These are phyloP conservation scores for Patiria miniata DNA, from an alignment of 35 echinoderm and acorn worm species.

Conservation along the genomic window DNA sequence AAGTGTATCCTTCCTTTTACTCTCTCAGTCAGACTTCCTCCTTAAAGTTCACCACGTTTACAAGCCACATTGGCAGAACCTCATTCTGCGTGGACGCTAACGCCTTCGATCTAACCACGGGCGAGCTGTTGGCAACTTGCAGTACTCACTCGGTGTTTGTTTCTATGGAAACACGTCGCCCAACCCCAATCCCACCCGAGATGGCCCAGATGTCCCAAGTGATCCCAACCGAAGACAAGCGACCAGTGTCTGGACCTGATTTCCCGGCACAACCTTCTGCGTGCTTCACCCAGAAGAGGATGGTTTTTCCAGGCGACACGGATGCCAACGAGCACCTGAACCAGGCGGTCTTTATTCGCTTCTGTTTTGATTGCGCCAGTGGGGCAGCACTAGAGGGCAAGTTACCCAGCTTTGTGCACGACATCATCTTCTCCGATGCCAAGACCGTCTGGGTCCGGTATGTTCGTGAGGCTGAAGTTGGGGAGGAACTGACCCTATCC, in stretches of 20 bases:
- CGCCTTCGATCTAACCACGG: neutral
- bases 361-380: neutral
- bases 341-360: slow-evolving; percentile 3
- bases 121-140: neutral
- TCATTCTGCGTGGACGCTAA: neutral
- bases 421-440: neutral
- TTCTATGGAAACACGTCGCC: neutral
- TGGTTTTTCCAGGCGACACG: neutral
- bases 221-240: neutral
- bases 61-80: neutral
- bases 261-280: neutral
- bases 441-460: neutral
- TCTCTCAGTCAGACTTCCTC: neutral
- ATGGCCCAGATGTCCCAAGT: neutral
- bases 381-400: neutral
- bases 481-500: neutral
- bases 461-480: neutral
- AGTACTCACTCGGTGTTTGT: slow-evolving; percentile 8
- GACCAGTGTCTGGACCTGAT: neutral
- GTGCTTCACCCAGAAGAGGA: slow-evolving; percentile 7
- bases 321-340: neutral
- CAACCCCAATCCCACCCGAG: neutral
- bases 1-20: neutral
- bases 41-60: neutral
- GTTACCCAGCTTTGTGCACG: neutral